These are phyloP conservation scores for Neoaliturus tenellus DNA, from an alignment of 2,888 invertebrate genomes.

Conservation along the genomic window DNA sequence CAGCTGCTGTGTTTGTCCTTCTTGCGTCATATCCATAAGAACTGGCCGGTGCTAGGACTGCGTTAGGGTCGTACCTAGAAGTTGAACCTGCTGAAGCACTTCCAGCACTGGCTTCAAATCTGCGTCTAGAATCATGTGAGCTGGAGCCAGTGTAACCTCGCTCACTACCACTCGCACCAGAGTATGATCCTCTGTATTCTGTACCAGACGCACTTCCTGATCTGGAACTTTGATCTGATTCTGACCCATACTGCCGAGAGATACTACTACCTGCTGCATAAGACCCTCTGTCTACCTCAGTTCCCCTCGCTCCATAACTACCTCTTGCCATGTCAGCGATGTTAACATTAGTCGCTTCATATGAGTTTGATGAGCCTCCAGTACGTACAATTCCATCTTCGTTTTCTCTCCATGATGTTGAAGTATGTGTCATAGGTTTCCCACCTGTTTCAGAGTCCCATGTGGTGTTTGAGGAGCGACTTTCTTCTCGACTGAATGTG, in stretches of 20 bases:
- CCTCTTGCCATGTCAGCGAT: slow-evolving; percentile 31
- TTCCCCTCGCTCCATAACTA: slow-evolving; percentile 41
- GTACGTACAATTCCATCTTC: slow-evolving; percentile 66
- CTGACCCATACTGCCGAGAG: slow-evolving; percentile 51
- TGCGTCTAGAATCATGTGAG: slow-evolving; percentile 37
- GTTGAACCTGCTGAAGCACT: slow-evolving; percentile 34
- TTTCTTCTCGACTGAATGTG: slow-evolving; percentile 40
- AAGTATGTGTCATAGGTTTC: slow-evolving; percentile 62
- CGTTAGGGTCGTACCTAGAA: slow-evolving; percentile 24
- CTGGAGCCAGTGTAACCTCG: background rate
- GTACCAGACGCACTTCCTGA: background rate
- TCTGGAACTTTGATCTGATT: slow-evolving; percentile 28
- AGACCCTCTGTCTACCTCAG: background rate
- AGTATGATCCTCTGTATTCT: slow-evolving; percentile 1
- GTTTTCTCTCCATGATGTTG: slow-evolving; percentile 65
- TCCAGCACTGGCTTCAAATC: slow-evolving; percentile 23
- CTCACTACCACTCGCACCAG: background rate
- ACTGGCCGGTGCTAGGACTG: background rate
- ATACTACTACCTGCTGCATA: slow-evolving; percentile 42
- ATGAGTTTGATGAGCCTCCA: slow-evolving; percentile 63
- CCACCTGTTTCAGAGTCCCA: slow-evolving; percentile 64
- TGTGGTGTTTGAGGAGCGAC: slow-evolving; percentile 62
- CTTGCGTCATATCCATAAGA: slow-evolving; percentile 28
- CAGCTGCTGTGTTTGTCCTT: slow-evolving; percentile 51
- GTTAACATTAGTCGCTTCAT: slow-evolving; percentile 55